Evolutionary conservation across 2,888 invertebrate species (phyloP), one percentile per base, ranked within the genome.

Genomic region (Drosophila fulvimacula): DNA sequence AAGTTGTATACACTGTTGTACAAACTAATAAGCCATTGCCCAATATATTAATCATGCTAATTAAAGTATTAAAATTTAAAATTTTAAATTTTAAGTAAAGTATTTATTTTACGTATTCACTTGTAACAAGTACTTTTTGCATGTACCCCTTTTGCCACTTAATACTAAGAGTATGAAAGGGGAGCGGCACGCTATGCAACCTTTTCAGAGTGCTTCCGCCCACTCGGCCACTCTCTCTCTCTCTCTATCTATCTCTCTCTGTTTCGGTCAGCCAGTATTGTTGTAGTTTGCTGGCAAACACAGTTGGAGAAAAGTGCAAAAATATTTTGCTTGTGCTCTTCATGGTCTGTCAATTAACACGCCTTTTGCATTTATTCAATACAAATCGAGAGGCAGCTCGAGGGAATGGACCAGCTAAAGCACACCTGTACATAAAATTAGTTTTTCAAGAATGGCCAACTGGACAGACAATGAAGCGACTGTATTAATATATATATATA

Each of bases 261-360:
- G 1, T 13, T 21, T 15, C 42, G 9, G 15, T 44, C 24, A 44
- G 7, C 2, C 17, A 11, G 17, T 41, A 42, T 53, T 52, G 58
- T 38, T 57, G 64, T 63, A 42, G 48, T 46, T 44, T 66, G 67
- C 41, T 57, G 39, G 39, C 36, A 24, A 38, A 24, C 52, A 11
- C n/a, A 52, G 38, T 24, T 52, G 61, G 38, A 70, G 77, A 74
- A 76, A 76, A 85, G 85, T 80, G 83, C 78, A 81, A 80, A 82
- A 75, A 72, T 81, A 81, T 78, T 86, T 81, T 61, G 38, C 58
- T 60, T 56, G 41, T 68, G 56, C 70, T 77, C 81, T 89, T 89
- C 89, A 88, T 86, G 88, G 88, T 88, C 88, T 88, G 88, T 79
- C 86, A 88, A 89, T 88, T 88, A 88, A 80, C 87, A 88, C 87